Evolutionary conservation across 2,888 invertebrate species (phyloP).

Genomic region (Cheilosia impressa): DNA sequence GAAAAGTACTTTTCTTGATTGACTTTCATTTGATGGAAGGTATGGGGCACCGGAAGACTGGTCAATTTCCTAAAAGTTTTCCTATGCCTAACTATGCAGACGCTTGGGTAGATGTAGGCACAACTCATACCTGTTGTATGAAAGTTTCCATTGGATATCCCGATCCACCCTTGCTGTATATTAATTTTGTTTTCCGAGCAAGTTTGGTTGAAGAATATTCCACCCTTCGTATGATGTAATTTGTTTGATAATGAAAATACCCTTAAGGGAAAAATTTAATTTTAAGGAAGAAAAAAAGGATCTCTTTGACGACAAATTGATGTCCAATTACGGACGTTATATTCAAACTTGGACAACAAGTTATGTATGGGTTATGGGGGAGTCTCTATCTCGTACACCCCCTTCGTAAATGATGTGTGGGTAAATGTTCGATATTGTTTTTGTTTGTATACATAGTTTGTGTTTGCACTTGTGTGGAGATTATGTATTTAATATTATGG

Average conservation of each 20-base stretch:
- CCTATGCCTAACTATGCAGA: neutral
- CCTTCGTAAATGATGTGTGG: neutral
- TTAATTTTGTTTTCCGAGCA: conserved; percentile 44
- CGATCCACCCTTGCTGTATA: conserved; percentile 9
- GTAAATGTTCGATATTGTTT: conserved; percentile 52
- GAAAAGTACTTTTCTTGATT: conserved; percentile 58
- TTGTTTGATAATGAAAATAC: conserved; percentile 41
- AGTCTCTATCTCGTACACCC: neutral
- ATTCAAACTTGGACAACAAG: conserved; percentile 44
- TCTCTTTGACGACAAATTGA: conserved; percentile 61
- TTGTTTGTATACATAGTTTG: conserved; percentile 28
- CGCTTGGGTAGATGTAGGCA: neutral
- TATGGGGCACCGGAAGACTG: conserved; percentile 45
- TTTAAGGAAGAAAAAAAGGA: conserved; percentile 29
- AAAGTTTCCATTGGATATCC: conserved; percentile 19
- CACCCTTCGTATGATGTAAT: conserved; percentile 38
- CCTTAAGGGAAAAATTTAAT: conserved; percentile 64
- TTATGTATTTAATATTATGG: conserved; percentile 41
- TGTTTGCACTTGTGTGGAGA: conserved; percentile 35
- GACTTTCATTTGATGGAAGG: conserved; percentile 45
- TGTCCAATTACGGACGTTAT: conserved; percentile 65
- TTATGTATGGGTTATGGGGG: neutral
- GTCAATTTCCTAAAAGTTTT: conserved; percentile 62
- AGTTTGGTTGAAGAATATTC: conserved; percentile 23
- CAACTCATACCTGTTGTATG: conserved; percentile 8